Evolutionary conservation across 2,797 vertebrate species (phyloP), one percentile per base, ranked within the genome.

Genomic region (Neostethus bicornis): DNA sequence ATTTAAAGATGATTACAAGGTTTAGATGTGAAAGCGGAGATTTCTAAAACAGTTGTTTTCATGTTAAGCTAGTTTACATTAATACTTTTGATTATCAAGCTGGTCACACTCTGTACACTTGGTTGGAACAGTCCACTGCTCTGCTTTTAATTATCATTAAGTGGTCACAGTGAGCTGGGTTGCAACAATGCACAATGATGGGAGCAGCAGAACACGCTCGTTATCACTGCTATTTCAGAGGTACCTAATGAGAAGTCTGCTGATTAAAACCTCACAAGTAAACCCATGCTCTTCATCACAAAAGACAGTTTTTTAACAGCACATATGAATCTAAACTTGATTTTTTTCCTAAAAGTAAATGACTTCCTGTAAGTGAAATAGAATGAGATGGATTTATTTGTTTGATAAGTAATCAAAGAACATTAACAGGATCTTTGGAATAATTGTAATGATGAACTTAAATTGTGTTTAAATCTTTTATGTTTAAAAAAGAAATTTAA

Each of bases 131-230:
- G 34, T 29, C 54, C 4, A 6, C 45, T 5, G 12, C 17, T 48
- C 21, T 20, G 1, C 24, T 37, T 20, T 43, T 52, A 17, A 48
- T 43, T 29, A 26, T 49, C 16, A 17, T 24, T 7, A 26, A 17
- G 25, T 2, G 14, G 23, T 46, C 62, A 58, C 63, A 52, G 8
- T 45, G 29, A 57, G 52, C 43, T 53, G 37, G 63, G 43, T 37
- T 3, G 38, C 11, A 32, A 61, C 39, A 50, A 55, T 26, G 39
- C 7, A 29, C 12, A 4, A 21, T 21, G 42, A 45, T 32, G 26
- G 29, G 39, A 38, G 29, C 43, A 8, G 14, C 5, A 25, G 8
- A 17, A 41, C 35, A 17, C 7, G 34, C 21, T 31, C 43, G 16
- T 39, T 13, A 10, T 41, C 26, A 28, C 24, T 28, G 7, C 21